Conservation (phyloP, 2,888 invertebrate species). For the Heliconius charithonia region DNA sequence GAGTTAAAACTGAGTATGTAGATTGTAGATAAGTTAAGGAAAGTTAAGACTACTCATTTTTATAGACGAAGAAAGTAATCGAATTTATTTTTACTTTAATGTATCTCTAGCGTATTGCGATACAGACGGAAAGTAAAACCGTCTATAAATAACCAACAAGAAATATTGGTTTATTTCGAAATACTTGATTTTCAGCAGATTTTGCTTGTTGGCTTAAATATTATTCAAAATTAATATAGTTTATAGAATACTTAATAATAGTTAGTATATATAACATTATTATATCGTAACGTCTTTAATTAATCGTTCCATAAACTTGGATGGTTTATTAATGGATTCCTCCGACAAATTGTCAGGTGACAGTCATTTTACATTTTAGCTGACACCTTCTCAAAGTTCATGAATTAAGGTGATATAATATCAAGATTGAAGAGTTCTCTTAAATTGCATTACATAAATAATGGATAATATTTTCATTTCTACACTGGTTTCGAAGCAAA, state of each 20-base stretch:
- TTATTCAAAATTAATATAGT: background rate
- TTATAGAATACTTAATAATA: background rate
- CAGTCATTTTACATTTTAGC: conserved; percentile 25
- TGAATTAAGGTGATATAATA: conserved; percentile 4
- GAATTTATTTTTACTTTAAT: background rate
- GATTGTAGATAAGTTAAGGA: no score
- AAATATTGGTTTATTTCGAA: background rate
- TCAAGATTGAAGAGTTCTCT: background rate
- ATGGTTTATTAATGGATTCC: background rate
- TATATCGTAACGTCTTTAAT: background rate
- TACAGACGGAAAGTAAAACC: background rate
- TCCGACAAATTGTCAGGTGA: conserved; percentile 29
- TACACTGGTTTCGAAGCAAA: no score
- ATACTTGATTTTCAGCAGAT: background rate
- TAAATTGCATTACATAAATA: background rate
- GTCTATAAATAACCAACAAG: background rate
- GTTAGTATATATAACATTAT: background rate
- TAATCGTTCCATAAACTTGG: conserved; percentile 19
- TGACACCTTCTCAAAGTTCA: conserved; percentile 22
- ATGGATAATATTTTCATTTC: background rate
- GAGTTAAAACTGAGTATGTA: background rate
- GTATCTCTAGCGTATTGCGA: background rate
- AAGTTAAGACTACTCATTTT: background rate
- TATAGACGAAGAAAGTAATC: background rate
- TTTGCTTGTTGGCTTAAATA: background rate